Evolutionary conservation across 2,888 invertebrate species (phyloP).

Genomic region (Aphodius sticticus): DNA sequence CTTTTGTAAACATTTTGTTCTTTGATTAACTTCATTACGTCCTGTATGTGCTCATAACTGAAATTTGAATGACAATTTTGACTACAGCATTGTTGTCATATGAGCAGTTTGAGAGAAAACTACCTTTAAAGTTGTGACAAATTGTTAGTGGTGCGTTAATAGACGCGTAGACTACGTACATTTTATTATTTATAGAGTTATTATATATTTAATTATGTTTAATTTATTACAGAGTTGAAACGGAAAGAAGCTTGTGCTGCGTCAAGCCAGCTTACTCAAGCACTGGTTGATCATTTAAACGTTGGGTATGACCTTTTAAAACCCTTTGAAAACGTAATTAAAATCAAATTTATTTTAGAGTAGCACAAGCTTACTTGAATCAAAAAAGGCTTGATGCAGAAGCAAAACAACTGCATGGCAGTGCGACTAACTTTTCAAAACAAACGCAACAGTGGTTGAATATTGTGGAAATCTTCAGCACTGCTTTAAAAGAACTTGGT

Average conservation of each 20-base stretch:
- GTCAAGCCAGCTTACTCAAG: constrained; percentile 90
- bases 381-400: constrained; percentile 98
- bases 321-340: neutral
- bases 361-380: constrained; percentile 97
- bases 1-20: too few species aligned
- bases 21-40: too few species aligned
- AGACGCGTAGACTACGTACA: too few species aligned
- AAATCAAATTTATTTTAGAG: constrained; percentile 65
- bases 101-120: too few species aligned
- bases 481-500: constrained; percentile 93
- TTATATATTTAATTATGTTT: neutral
- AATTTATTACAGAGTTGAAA: constrained; percentile 76
- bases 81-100: too few species aligned
- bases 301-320: constrained; percentile 77
- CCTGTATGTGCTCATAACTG: too few species aligned
- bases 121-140: too few species aligned
- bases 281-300: constrained; percentile 96
- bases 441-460: constrained; percentile 98
- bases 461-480: constrained; percentile 86
- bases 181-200: too few species aligned
- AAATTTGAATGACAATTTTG: too few species aligned
- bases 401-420: constrained; percentile 93
- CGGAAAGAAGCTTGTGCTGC: constrained; percentile 93
- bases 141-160: too few species aligned
- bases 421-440: constrained; percentile 93